Conservation (phyloP, 2,888 invertebrate genomes). For the Myopa tessellatipennis region DNA sequence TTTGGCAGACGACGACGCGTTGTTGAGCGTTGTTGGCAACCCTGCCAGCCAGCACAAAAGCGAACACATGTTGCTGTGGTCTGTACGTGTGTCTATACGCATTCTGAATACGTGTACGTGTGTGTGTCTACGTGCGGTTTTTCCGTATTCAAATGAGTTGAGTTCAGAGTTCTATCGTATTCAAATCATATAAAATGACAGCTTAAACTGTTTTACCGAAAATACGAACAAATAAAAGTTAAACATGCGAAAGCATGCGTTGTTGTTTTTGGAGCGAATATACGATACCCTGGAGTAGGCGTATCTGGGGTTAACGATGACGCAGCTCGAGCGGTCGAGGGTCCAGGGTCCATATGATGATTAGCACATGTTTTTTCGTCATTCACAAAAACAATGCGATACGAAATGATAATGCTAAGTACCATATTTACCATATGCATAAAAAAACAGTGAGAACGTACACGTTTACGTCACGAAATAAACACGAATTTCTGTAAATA, state of each 20-base stretch:
- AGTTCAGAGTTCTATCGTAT: not conserved
- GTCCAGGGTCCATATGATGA: no score
- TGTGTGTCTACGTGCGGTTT: not conserved
- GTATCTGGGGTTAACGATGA: no score
- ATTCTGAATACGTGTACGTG: not conserved
- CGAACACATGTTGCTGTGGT: slow-evolving; percentile 1
- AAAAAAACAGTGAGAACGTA: no score
- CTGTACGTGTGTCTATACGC: not conserved
- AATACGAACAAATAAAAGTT: not conserved
- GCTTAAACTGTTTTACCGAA: not conserved
- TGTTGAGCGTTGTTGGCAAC: not conserved
- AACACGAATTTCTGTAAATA: no score
- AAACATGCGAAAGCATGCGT: not conserved
- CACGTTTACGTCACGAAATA: no score
- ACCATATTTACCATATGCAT: no score
- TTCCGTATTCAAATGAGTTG: not conserved
- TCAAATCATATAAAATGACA: slow-evolving; percentile 1
- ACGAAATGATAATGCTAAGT: no score
- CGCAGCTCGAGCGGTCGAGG: no score
- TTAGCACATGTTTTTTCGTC: no score
- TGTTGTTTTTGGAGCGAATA: no score
- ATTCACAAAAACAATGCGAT: no score
- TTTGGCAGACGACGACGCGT: slow-evolving; percentile 4
- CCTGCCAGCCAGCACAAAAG: not conserved
- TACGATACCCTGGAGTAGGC: no score